Conservation (phyloP, 2,888 invertebrate species). For the Agrenia bidenticulata region DNA sequence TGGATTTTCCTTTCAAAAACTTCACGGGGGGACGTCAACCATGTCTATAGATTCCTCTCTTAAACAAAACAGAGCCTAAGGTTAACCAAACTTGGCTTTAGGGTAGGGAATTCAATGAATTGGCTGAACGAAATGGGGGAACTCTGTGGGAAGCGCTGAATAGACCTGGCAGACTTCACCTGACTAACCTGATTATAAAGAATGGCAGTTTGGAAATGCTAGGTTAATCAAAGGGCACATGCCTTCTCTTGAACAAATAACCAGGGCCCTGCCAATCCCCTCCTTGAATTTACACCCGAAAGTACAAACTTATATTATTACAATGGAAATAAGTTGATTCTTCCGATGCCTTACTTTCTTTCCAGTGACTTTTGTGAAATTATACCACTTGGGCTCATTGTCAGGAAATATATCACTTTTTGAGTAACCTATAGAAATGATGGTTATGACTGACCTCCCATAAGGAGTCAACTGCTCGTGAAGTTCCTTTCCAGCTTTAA, state of each 20-base stretch:
- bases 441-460: slow-evolving; percentile 39
- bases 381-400: slow-evolving; percentile 9
- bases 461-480: slow-evolving; percentile 45
- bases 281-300: slow-evolving; percentile 11
- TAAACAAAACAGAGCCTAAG: slow-evolving; percentile 15
- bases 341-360: slow-evolving; percentile 3
- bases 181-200: slow-evolving; percentile 24
- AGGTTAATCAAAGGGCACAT: slow-evolving; percentile 51
- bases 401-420: slow-evolving; percentile 1
- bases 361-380: slow-evolving; percentile 2
- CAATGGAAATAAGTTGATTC: slow-evolving; percentile 14
- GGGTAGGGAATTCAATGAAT: slow-evolving; percentile 11
- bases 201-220: slow-evolving; percentile 31
- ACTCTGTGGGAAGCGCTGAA: slow-evolving; percentile 22
- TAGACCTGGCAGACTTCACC: slow-evolving; percentile 20
- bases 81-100: slow-evolving; percentile 15
- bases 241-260: slow-evolving; percentile 52
- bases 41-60: slow-evolving; percentile 22
- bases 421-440: neutral
- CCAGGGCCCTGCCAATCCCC: slow-evolving; percentile 25
- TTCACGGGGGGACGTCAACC: slow-evolving; percentile 50
- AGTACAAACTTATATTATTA: neutral
- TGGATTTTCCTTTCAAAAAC: slow-evolving; percentile 49
- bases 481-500: slow-evolving; percentile 17
- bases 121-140: slow-evolving; percentile 1